Evolutionary conservation across 2,797 vertebrate genomes (phyloP).

Genomic region (Sebastes oblongus): DNA sequence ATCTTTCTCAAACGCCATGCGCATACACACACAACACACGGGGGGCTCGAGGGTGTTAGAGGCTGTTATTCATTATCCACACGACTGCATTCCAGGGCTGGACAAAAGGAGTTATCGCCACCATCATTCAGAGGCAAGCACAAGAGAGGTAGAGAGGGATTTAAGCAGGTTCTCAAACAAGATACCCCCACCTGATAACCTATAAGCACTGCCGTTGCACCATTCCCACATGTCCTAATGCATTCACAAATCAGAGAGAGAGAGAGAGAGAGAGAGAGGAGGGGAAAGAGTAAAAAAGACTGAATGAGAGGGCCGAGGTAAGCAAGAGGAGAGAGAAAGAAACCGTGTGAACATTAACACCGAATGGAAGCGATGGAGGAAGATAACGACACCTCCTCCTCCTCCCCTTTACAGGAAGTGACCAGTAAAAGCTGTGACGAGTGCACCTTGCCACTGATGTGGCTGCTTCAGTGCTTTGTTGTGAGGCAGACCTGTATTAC

Average conservation of each 20-base stretch:
- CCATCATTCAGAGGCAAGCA: constrained; percentile 76
- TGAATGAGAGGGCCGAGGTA: constrained; percentile 18
- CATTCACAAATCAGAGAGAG: constrained; percentile 70
- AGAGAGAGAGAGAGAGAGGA: background rate
- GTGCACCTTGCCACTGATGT: constrained; percentile 44
- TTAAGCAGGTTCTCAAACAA: constrained; percentile 81
- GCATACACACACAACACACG: constrained; percentile 54
- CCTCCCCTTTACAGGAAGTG: constrained; percentile 58
- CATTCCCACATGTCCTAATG: constrained; percentile 81
- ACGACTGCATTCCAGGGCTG: constrained; percentile 78
- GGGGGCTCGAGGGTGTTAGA: constrained; percentile 73
- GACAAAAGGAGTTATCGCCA: constrained; percentile 81
- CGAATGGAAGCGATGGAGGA: constrained; percentile 73
- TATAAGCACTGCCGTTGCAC: constrained; percentile 57
- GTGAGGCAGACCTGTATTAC: background rate
- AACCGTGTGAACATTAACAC: constrained; percentile 81
- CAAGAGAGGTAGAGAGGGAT: constrained; percentile 66
- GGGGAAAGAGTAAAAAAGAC: constrained; percentile 18
- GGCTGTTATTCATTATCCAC: constrained; percentile 84
- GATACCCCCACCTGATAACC: constrained; percentile 85
- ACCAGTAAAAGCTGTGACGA: constrained; percentile 27
- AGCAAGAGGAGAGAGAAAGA: constrained; percentile 31
- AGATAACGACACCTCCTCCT: constrained; percentile 61
- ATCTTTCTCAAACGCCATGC: constrained; percentile 64
- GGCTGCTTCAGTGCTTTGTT: constrained; percentile 15